A percentile compares a stretch with the other conserved stretches of the same genome.
Evolutionary conservation across 2,113 vertebrate species (phyloP).

Genomic region (Hylia prasina): DNA sequence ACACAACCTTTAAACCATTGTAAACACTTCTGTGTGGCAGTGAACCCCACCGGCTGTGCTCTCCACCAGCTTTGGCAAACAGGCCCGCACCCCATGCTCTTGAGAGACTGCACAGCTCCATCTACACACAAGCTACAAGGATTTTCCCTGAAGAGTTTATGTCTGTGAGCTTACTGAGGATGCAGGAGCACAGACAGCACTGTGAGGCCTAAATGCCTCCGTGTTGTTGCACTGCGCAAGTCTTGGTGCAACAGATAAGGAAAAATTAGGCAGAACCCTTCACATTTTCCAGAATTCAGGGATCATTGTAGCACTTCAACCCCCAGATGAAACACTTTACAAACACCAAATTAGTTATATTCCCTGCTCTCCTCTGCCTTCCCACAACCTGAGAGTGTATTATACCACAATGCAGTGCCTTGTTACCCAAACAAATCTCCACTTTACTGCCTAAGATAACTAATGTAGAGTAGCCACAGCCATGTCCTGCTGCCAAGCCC

Average conservation of each 20-base stretch:
- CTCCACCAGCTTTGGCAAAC: not conserved
- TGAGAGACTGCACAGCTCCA: not conserved
- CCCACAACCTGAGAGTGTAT: rapidly evolving
- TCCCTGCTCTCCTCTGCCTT: not conserved
- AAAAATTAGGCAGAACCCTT: not conserved
- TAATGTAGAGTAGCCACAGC: rapidly evolving
- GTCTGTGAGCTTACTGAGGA: not conserved
- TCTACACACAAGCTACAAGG: not conserved
- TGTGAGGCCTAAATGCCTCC: not conserved
- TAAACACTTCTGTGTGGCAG: not conserved
- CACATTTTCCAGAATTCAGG: not conserved
- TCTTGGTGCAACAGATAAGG: not conserved
- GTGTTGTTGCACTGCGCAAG: not conserved
- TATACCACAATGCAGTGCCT: not conserved
- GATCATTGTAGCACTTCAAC: not conserved
- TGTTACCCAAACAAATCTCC: not conserved
- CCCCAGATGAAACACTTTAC: not conserved
- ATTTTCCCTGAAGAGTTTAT: not conserved
- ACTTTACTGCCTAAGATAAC: not conserved
- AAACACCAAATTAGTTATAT: not conserved
- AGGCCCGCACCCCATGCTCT: rapidly evolving
- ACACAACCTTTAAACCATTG: not conserved
- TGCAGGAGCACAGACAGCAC: not conserved
- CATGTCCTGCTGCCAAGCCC: not conserved
- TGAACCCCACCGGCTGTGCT: not conserved